Base-by-base conservation (phyloP, 2,113 vertebrate genomes). In the Xiphophorus hellerii region DNA sequence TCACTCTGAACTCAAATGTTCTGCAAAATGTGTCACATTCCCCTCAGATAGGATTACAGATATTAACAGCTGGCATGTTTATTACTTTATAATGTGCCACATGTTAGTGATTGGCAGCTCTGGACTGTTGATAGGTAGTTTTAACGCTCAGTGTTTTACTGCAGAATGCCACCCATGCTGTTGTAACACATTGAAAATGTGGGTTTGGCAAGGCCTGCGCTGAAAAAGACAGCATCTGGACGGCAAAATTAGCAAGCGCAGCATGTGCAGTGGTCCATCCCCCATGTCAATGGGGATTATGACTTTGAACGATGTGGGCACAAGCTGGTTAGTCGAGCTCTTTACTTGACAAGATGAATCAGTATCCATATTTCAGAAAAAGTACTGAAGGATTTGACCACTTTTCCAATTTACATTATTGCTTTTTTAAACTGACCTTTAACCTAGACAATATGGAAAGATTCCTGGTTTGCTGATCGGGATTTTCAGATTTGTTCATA, bases 11-110 rank as follows among this genome's bases (percentile, higher is more conserved):
- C 30, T 25, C 4, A 30, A 25, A 31, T 51, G 33, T 8, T 17
- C 9, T 28, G 58, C 58, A 62, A 10, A 27, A 62, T 71, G 58
- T 39, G 10, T 62, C 5, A 28, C 70, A 29, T 42, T 62, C 8
- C 62, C 22, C 7, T 37, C 35, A 29, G 22, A 42, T 25, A 63
- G 12, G 58, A 30, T 30, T 25, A 25, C 10, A 70, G 10, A 73
- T 31, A 25, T 63, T 10, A 58, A 44, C 72, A 66, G 30, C 30
- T 66, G 25, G 44, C 7, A 25, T 73, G 31, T 73, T 44, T 73
- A 63, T 64, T 63, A 28, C 20, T 30, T 63, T 3, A 22, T 28
- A 44, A 62, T 25, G 35, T 30, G 37, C 60, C 35, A 72, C 37
- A 71, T 62, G 69, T 62, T 62, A 13, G n/a, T 62, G 58, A 44